Base-by-base conservation (phyloP, 2,113 vertebrate genomes). In the Xiphorhynchus elegans region DNA sequence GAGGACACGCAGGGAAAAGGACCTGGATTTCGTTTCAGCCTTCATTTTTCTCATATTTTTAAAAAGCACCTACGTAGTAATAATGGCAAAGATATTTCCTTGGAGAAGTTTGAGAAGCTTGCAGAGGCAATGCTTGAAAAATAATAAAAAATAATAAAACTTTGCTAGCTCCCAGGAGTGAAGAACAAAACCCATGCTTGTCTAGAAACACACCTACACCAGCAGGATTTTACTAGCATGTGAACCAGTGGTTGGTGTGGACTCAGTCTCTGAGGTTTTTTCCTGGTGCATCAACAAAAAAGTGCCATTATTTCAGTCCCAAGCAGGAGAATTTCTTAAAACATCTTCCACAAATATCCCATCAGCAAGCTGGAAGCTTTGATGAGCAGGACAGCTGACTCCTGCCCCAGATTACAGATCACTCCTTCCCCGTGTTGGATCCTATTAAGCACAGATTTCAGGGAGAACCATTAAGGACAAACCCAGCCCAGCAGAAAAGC, bases 381-480 rank as follows among this genome's bases (percentile, higher is more conserved):
- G 74, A 58, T 4, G 1, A 69, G 11, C 29, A 29, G 68, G 70
- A 74, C 52, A 77, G 84, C 78, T 49, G 77, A 81, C 75, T 70
- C 64, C 89, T 12, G 5, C n/a, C 75, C n/a, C 17, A 50, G 68
- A 17, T 50, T 56, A 52, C 81, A 64, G 56, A 82, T 37, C 84
- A 6, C 37, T 26, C 44, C 77, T 47, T 84, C 72, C 66, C 39
- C 49, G 63, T 5, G 24, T 3, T 9, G 81, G 59, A 25, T 6
- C 1, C 20, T 0, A 2, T 18, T 21, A 9, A n/a, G 42, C 15
- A 49, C 0, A 0, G 83, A 59, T 75, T 52, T 63, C 66, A 28
- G 64, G 1, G 16, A 40, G 76, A 92, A 55, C 31, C 68, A 28
- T 17, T 20, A 55, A 87, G 74, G 56, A 37, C 73, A 92, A 78